phyloP scores from a whole-genome alignment of 2,113 vertebrate genomes.

The Cololabis saira region DNA sequence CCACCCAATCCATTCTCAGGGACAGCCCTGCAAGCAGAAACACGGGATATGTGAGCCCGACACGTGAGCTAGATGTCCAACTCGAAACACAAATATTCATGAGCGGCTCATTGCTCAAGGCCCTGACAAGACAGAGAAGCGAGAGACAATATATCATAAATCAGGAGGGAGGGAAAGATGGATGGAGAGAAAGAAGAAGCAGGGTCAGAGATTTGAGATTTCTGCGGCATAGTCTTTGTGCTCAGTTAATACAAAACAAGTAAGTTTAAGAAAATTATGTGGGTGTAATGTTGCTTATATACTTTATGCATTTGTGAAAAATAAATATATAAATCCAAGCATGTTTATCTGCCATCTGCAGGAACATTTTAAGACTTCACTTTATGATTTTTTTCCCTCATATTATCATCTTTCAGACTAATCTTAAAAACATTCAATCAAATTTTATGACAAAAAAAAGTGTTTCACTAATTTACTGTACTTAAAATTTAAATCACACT shows the following conservation, averaged over 20 bases:
- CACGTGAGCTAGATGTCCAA: constrained; percentile 65
- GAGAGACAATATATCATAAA: constrained; percentile 25
- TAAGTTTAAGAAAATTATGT: neutral
- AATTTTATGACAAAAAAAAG: neutral
- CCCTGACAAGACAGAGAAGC: constrained; percentile 27
- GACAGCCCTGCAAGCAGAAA: constrained; percentile 45
- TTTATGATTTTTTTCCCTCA: neutral
- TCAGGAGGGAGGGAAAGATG: constrained; percentile 20
- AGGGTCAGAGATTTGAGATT: constrained; percentile 13
- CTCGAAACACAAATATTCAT: constrained; percentile 55
- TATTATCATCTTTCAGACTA: neutral
- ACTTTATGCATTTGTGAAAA: neutral
- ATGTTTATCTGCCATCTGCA: neutral
- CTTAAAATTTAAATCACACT: neutral
- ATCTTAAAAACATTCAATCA: no score
- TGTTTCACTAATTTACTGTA: neutral
- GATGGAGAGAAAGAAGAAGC: neutral
- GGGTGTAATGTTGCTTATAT: neutral
- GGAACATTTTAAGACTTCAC: neutral
- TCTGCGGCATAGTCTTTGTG: neutral
- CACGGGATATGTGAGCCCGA: constrained; percentile 46
- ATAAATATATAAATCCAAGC: neutral
- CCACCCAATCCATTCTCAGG: constrained; percentile 53
- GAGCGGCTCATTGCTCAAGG: constrained; percentile 43
- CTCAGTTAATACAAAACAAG: neutral